Base-by-base conservation (phyloP, 1,140 invertebrate genomes). In the Schlechtendalia chinensis region DNA sequence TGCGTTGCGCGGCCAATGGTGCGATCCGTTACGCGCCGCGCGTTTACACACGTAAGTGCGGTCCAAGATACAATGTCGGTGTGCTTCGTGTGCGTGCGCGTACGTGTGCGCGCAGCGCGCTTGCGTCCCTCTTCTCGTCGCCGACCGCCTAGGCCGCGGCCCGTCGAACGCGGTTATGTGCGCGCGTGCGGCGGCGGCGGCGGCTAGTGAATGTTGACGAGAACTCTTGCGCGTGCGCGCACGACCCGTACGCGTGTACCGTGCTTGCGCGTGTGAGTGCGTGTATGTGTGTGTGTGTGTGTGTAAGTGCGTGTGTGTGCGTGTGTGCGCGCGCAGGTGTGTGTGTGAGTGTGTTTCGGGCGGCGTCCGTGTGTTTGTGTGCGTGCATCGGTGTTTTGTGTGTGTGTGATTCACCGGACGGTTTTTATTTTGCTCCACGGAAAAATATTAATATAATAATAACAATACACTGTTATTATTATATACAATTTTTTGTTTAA, bases 51-150 rank as follows among this genome's bases (percentile, higher is more conserved):
- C 29, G 65, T 67, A 67, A 45, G 19, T 39, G 72, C 54, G 29
- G 39, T 39, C 58, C 58, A 32, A 61, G 75, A 63, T 77, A 77
- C 74, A 77, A 79, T 79, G 56, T 63, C 58, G 54, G 45, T 16
- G 72, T 16, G 72, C 27, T 54, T 5, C 17, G 45, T 16, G 39
- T 10, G 27, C 16, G n/a, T 16, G 50, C 12, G 50, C n/a, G 22
- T 53, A 47, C 39, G 47, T 12, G 61, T 14, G 12, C 19, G 22
- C n/a, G 45, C 12, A 39, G 22, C n/a, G 45, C 12, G 65, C 45
- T 11, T 5, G 22, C 65, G 67, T 29, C 17, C 47, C 22, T 47
- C 5, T 11, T 5, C 10, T 2, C n/a, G 14, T 24, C 22, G 39
- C 67, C 67, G 67, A 12, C 16, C 74, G 0, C 45, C 39, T 12